These are phyloP conservation scores for Meliscaeva auricollis DNA, from an alignment of 2,888 invertebrate genomes.

Conservation along the genomic window DNA sequence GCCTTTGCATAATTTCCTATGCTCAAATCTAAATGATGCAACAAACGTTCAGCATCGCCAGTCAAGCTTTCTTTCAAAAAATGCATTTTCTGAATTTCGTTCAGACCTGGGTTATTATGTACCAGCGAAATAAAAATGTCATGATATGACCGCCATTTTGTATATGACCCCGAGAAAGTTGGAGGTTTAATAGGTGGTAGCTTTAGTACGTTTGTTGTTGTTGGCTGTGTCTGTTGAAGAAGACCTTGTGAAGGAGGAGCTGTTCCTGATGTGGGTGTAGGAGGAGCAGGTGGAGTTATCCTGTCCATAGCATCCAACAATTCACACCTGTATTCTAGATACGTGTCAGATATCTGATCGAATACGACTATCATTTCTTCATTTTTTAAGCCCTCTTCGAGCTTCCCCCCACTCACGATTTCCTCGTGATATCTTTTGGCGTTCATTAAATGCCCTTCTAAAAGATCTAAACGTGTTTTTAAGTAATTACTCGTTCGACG, in stretches of 20 bases:
- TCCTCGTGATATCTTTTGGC: constrained; percentile 12
- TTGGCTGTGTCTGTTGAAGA: background rate
- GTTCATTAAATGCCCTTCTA: constrained; percentile 5
- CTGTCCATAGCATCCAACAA: background rate
- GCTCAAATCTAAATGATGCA: constrained; percentile 1
- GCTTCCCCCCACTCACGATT: background rate
- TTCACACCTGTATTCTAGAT: background rate
- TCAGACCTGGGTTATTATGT: background rate
- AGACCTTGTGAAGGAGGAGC: background rate
- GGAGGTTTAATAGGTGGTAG: background rate
- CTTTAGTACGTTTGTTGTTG: background rate
- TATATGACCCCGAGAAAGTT: constrained; percentile 1
- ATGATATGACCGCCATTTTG: constrained; percentile 4
- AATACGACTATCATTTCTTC: background rate
- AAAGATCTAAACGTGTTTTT: background rate
- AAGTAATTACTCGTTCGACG: constrained; percentile 17
- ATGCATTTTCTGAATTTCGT: constrained; percentile 10
- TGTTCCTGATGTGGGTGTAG: background rate
- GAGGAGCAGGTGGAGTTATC: background rate
- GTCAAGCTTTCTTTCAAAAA: constrained; percentile 16
- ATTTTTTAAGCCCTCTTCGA: background rate
- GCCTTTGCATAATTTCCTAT: constrained; percentile 8
- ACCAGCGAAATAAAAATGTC: background rate
- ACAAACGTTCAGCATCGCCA: constrained; percentile 8
- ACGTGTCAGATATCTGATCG: background rate